Percentiles rank a stretch among this genome's conserved stretches.
Conservation (phyloP, 1,140 invertebrate genomes). For the Sycophila sp. region DNA sequence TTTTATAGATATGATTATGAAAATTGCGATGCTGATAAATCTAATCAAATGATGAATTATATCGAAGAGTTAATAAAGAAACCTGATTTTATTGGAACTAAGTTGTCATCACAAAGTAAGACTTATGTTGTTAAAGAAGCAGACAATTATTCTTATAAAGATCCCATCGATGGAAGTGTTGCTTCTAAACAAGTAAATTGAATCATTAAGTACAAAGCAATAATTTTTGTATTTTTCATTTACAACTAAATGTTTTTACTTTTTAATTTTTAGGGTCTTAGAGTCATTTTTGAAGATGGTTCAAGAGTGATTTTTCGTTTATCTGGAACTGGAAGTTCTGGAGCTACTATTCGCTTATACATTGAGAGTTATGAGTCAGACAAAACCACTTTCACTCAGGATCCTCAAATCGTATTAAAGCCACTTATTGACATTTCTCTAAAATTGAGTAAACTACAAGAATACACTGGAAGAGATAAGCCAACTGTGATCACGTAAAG, state of each 20-base stretch:
- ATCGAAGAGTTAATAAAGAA: slow-evolving; percentile 77
- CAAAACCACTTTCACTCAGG: slow-evolving; percentile 70
- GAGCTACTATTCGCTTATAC: slow-evolving; percentile 95
- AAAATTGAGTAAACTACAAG: slow-evolving; percentile 82
- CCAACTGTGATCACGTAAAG: slow-evolving; percentile 98
- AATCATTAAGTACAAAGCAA: background rate
- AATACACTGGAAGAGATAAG: slow-evolving; percentile 86
- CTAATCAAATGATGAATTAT: slow-evolving; percentile 86
- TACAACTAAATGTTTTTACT: slow-evolving; percentile 11
- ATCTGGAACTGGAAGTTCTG: slow-evolving; percentile 97
- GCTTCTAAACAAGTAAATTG: slow-evolving; percentile 85
- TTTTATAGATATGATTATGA: slow-evolving; percentile 92
- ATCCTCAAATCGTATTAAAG: slow-evolving; percentile 87
- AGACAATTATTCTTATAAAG: slow-evolving; percentile 94
- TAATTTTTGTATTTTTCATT: slow-evolving; percentile 1
- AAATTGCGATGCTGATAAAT: slow-evolving; percentile 86
- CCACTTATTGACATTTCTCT: slow-evolving; percentile 92
- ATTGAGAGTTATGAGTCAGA: slow-evolving; percentile 88
- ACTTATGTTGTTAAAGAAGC: slow-evolving; percentile 78
- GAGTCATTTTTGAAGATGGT: slow-evolving; percentile 93
- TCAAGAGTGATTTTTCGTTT: slow-evolving; percentile 93
- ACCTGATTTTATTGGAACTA: slow-evolving; percentile 74
- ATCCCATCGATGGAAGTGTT: slow-evolving; percentile 92
- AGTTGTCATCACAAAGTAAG: slow-evolving; percentile 72
- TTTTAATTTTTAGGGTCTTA: slow-evolving; percentile 78